Percentiles rank a stretch among this genome's conserved stretches.
Conservation (phyloP, 2,888 invertebrate species). For the Tachina grossa region DNA sequence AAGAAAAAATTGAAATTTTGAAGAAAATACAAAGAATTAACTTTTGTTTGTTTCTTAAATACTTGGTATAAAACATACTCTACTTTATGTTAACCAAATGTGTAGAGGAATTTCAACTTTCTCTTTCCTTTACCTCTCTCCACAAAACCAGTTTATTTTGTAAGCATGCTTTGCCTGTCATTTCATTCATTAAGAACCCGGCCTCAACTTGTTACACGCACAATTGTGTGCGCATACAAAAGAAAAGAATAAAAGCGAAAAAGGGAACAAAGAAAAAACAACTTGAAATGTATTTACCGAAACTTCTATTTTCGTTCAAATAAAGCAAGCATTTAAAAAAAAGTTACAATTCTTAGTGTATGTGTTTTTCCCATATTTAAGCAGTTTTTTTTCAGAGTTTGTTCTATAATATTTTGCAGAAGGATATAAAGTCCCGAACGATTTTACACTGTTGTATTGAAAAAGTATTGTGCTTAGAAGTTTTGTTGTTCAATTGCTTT, state of each 20-base stretch:
- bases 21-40: slow-evolving; percentile 39
- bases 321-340: background rate
- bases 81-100: background rate
- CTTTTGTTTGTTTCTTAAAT: slow-evolving; percentile 49
- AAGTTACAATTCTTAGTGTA: slow-evolving; percentile 27
- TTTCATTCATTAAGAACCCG: background rate
- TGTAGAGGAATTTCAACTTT: background rate
- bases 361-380: slow-evolving; percentile 1
- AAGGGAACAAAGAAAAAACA: background rate
- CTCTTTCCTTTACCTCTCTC: background rate
- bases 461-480: slow-evolving; percentile 20
- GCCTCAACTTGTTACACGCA: slow-evolving; percentile 67
- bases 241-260: background rate
- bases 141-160: background rate
- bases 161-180: background rate
- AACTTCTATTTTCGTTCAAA: slow-evolving; percentile 1
- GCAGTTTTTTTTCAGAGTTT: slow-evolving; percentile 19
- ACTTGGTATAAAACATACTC: background rate
- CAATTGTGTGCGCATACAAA: slow-evolving; percentile 31
- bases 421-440: slow-evolving; percentile 23
- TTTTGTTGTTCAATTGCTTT: slow-evolving; percentile 25
- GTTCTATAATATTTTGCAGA: background rate
- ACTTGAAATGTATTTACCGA: background rate
- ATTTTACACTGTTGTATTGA: background rate
- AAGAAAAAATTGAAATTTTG: background rate